Evolutionary conservation across 2,888 invertebrate species (phyloP).

Genomic region (Druceiella hillmani): DNA sequence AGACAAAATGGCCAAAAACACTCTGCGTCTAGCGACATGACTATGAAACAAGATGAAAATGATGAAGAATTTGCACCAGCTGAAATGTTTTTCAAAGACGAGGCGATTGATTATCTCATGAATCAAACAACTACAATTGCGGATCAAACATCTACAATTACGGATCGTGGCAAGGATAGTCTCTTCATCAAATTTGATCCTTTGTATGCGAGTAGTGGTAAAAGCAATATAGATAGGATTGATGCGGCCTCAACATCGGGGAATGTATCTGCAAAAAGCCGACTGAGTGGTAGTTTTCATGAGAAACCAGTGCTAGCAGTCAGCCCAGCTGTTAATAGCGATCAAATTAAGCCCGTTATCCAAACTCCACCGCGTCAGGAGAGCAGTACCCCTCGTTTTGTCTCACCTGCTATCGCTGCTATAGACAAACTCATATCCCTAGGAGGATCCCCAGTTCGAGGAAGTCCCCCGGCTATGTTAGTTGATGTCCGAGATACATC

Average conservation of each 20-base stretch:
- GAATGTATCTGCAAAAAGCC: conserved; percentile 27
- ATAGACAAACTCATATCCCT: conserved; percentile 47
- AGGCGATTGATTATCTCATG: conserved; percentile 42
- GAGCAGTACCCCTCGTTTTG: conserved; percentile 40
- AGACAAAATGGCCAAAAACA: too few relatives aligned
- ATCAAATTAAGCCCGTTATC: conserved; percentile 32
- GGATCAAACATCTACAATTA: too few relatives aligned
- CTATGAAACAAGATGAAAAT: too few relatives aligned
- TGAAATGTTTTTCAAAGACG: conserved; percentile 46
- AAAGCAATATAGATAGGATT: conserved; percentile 37
- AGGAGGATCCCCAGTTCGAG: conserved; percentile 33
- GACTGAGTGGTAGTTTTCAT: conserved; percentile 22
- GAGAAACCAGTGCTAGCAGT: conserved; percentile 46
- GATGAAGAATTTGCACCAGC: conserved; percentile 33
- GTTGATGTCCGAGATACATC: too few relatives aligned
- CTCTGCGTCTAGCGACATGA: too few relatives aligned
- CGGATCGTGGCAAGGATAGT: conserved; percentile 46
- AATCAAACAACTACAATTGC: conserved; percentile 40
- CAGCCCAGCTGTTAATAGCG: conserved; percentile 37
- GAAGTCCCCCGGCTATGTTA: too few relatives aligned
- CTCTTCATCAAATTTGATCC: conserved; percentile 47
- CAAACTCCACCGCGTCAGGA: conserved; percentile 36
- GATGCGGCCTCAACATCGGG: conserved; percentile 36
- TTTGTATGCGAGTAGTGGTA: conserved; percentile 38
- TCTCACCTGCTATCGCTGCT: conserved; percentile 49